Evolutionary conservation across 35 echinoderm and acorn worm species (phyloP), one percentile per base, ranked within the genome.

Genomic region (Ophiothrix spiculata): DNA sequence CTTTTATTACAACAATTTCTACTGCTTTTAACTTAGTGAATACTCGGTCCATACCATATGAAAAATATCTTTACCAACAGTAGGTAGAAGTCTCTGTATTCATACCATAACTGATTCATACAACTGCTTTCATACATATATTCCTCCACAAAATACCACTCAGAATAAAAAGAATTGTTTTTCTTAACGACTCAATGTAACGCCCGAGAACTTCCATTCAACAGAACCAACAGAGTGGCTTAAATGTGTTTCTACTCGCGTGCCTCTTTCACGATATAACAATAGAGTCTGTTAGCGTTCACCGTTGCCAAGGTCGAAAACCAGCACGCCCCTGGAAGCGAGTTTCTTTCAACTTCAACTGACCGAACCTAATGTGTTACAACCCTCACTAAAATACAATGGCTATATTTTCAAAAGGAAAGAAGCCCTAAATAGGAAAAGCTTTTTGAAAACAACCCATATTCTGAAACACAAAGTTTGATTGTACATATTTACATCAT

Each of bases 231-330:
- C 25, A 1, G 23, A 69, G 60, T 69, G 60, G 23, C 60, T 69
- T 69, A 69, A 69, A 69, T 28, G 60, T 69, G 60, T 69, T 69
- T 69, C 60, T 69, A 69, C 60, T 69, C 60, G 60, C 60, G 60
- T 69, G 60, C 16, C 10, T n/a, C 60, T n/a, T 69, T 69, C 25
- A n/a, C 4, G 25, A 69, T 69, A 10, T 69, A 15, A 69, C 60
- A 69, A 69, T 69, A 28, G 60, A 69, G 3, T 69, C 60, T 28
- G 60, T 69, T 69, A 15, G 2, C 60, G 25, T 28, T 25, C 60
- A 28, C 29, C 16, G 60, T n/a, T 69, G 60, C 60, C 60, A 69
- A 69, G 42, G 60, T 69, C 60, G 25, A 4, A 25, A 28, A 2
- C 16, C 60, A 12, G 10, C 17, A 15, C 60, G 19, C 60, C 60